Evolutionary conservation across 2,797 vertebrate genomes (phyloP), one percentile per base, ranked within the genome.

Genomic region (Steatocranus sp.): DNA sequence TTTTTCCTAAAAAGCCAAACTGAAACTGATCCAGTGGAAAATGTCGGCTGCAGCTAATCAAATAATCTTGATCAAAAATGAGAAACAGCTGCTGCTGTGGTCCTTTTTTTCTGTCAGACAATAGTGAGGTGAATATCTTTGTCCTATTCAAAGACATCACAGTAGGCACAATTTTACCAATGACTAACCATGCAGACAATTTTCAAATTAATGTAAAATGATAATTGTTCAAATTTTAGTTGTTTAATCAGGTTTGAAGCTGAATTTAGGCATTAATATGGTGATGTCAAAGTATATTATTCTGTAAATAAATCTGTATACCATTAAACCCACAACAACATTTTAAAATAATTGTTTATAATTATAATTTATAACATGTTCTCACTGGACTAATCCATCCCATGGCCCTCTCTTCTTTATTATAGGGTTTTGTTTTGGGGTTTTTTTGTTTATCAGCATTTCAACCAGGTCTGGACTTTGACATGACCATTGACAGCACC

Each of bases 321-420:
- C 23, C 36, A 43, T 70, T 70, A 70, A 46, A 48, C 6, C 6
- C 66, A 73, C 23, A 6, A 18, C 41, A 70, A 48, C 25, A 8
- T 46, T 27, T 17, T 30, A 8, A 70, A 70, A 46, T 43, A 70
- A 46, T 25, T 68, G 7, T 41, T 0, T 68, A n/a, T n/a, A n/a
- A n/a, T n/a, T n/a, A n/a, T 43, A 18, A 70, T 70, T 68, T 70
- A 27, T 70, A 25, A 70, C 27, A 70, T 46, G 23, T 27, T 70
- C 23, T 70, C 38, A 27, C 38, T 18, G 63, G 14, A 25, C 15
- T 25, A 43, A 43, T 43, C 23, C 38, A 27, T 3, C 23, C 14
- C 36, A 20, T 25, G 38, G 8, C 38, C 20, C 38, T 5, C 14
- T 10, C 20, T 43, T 43, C 20, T 25, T 68, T 7, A 34, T 34